Base-by-base conservation (phyloP, 2,888 invertebrate genomes). In the Ichneumoninae sp. region DNA sequence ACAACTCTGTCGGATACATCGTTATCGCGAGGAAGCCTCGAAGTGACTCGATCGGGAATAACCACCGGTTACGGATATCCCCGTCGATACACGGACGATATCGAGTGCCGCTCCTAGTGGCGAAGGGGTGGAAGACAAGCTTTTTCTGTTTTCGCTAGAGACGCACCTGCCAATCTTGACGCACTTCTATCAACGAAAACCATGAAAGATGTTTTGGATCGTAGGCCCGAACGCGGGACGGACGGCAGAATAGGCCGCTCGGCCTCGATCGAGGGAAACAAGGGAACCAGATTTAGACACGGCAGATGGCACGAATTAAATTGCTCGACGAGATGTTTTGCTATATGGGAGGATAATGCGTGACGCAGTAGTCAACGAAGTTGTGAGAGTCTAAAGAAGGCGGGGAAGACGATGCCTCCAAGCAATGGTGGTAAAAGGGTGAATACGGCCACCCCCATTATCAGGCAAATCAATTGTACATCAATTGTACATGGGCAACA, bases 121-220 rank as follows among this genome's bases (percentile, higher is more conserved):
- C 47, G 6, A 3, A 57, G 10, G 13, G 22, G 26, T 3, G 8
- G 10, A 22, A 57, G 26, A 13, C 22, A 26, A 54, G 54, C n/a
- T 50, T 54, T 73, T 26, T 57, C 66, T 68, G 50, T 57, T 63
- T 57, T 50, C 40, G 26, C n/a, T 60, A 22, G 19, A 50, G 73
- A 78, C 71, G 47, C 69, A 79, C 54, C 83, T 75, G 65, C 70
- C 78, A 71, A 79, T 79, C 75, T 50, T 66, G 47, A 44, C 16
- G 65, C 65, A 60, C 78, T 74, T 78, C 54, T 75, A 79, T 70
- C 65, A 47, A 40, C 54, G 44, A 30, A 50, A 33, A 50, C 22
- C 4, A 19, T 71, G n/a, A 63, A 63, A 10, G 63, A 75, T 10
- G 30, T 75, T 65, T 65, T 65, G 30, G 50, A 65, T 47, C 13